Base-by-base conservation (phyloP, 2,888 invertebrate genomes). In the Pyralis farinalis region DNA sequence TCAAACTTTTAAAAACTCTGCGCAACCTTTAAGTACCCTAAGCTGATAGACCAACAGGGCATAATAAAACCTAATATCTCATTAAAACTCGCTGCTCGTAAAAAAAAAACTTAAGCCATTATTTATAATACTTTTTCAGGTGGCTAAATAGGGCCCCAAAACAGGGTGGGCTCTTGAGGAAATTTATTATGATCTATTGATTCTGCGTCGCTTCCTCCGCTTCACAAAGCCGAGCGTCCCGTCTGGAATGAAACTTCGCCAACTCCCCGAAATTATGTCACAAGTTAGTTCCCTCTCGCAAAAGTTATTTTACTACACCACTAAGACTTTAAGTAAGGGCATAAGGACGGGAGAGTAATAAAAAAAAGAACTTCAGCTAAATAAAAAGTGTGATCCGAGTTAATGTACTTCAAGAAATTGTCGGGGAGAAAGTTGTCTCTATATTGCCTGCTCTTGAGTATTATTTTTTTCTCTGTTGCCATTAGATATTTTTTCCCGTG, bases 141-240 rank as follows among this genome's bases (percentile, higher is more conserved):
- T 74, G 71, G 58, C 68, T 70, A 69, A 70, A 71, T 62, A 69
- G 38, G 44, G 37, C 47, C 49, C 42, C 43, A 37, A 50, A 16
- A 16, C 4, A 52, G 55, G 56, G 53, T 44, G 49, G 51, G 55
- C 47, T 48, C 62, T 58, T 55, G 45, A 41, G 46, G 47, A 64
- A 77, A 77, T 79, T 75, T 78, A 77, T 77, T 73, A 77, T 72
- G 71, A 76, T 71, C 72, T 74, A 80, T 77, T 66, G 73, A 78
- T 75, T 73, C 63, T 52, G 47, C 48, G 43, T 44, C 52, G 58
- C 61, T 63, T 58, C 46, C 49, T 42, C 49, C 58, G 67, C 57
- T 59, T 67, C 54, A 60, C 70, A 66, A 71, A 63, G 55, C 50
- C 36, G 41, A 43, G 42, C 44, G 51, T 49, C 49, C 47, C 47